These are phyloP conservation scores for Isaurus tuberculatus DNA, from an alignment of 92 coral and sea anemone species.

Conservation along the genomic window DNA sequence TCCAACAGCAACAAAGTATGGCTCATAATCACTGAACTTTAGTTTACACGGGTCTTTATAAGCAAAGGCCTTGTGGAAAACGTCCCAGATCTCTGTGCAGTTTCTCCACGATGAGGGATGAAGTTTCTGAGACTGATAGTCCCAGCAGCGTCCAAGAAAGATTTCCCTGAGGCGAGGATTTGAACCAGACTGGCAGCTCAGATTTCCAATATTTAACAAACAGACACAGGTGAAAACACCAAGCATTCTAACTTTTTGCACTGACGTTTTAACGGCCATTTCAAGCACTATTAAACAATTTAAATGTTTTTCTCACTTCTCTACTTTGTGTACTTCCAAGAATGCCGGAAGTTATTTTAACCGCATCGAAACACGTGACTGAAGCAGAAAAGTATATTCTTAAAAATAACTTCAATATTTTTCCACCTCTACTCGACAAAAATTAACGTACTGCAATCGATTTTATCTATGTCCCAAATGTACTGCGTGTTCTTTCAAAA, in stretches of 20 bases:
- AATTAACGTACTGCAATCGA: neutral
- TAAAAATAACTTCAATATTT: too few relatives aligned
- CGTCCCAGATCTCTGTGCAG: constrained; percentile 14
- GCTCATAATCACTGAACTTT: constrained; percentile 16
- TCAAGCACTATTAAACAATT: neutral
- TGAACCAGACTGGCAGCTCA: constrained; percentile 17
- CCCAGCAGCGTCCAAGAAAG: constrained; percentile 30
- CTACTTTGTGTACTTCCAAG: neutral
- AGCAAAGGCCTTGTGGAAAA: constrained; percentile 1
- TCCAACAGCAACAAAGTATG: constrained; percentile 26
- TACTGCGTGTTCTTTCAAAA: neutral
- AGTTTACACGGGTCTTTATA: constrained; percentile 28
- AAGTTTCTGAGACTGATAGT: constrained; percentile 14
- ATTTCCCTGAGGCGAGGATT: constrained; percentile 20
- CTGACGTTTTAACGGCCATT: neutral
- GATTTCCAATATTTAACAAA: neutral
- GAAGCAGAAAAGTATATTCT: too few relatives aligned
- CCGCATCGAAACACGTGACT: neutral
- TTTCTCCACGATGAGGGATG: neutral
- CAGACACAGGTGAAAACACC: neutral
- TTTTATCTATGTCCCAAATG: neutral
- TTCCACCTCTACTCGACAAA: too few relatives aligned
- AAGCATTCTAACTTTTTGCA: neutral
- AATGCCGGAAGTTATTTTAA: neutral
- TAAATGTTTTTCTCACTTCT: neutral